A percentile compares a stretch with the other conserved stretches of the same genome.
phyloP scores from a whole-genome alignment of 2,113 vertebrate species.

The Struthio camelus region DNA sequence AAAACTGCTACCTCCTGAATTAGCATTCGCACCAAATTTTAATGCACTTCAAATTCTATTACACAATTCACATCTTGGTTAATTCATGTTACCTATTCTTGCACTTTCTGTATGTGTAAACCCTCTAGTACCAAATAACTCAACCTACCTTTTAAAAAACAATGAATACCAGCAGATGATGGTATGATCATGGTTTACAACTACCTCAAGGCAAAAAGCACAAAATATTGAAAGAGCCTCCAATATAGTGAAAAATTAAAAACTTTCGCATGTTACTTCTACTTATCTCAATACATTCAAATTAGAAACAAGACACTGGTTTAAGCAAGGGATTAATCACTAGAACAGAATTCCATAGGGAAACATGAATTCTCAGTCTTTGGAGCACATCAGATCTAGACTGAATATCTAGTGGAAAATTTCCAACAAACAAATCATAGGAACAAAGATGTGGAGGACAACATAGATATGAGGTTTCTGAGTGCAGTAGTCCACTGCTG shows the following conservation, averaged over 20 bases:
- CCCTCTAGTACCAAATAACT: neutral
- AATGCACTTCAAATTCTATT: neutral
- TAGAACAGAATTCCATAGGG: neutral
- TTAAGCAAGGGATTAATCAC: neutral
- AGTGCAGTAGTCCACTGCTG: neutral
- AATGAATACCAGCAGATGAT: neutral
- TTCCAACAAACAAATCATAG: neutral
- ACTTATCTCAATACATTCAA: neutral
- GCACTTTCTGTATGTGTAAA: neutral
- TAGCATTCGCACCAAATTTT: neutral
- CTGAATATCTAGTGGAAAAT: neutral
- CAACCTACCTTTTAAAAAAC: neutral
- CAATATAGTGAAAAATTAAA: neutral
- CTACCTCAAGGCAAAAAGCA: neutral
- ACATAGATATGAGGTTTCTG: neutral
- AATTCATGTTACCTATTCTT: neutral
- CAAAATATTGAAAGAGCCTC: neutral
- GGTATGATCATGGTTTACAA: neutral
- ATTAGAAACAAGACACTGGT: neutral
- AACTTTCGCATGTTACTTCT: too few relatives aligned
- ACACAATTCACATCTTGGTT: neutral
- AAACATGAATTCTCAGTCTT: neutral
- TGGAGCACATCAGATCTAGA: neutral
- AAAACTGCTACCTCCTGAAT: conserved; percentile 18
- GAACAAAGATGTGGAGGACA: neutral